phyloP scores from a whole-genome alignment of 2,797 vertebrate genomes.

The Oreochromis mossambicus region DNA sequence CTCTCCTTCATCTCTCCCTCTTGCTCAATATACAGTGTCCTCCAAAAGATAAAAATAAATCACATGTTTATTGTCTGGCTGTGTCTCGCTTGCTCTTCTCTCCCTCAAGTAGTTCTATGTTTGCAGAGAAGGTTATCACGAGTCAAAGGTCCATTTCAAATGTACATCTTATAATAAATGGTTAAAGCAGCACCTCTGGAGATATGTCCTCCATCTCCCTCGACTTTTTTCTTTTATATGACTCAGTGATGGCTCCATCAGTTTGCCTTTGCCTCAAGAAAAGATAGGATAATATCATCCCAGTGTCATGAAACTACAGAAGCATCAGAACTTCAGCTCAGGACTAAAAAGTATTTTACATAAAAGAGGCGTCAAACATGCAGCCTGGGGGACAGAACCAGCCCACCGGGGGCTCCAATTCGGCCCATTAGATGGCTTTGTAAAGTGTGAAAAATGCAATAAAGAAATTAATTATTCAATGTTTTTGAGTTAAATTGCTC shows the following conservation, averaged over 20 bases:
- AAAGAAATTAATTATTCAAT: neutral
- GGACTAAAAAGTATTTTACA: neutral
- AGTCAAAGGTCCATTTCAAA: slow-evolving; percentile 15
- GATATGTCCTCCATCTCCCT: neutral
- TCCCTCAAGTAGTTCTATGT: neutral
- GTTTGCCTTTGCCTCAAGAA: neutral
- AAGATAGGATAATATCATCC: neutral
- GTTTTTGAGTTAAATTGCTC: neutral
- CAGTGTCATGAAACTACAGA: neutral
- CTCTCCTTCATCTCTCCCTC: slow-evolving; percentile 34
- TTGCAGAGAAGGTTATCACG: slow-evolving; percentile 1
- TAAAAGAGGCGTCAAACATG: neutral
- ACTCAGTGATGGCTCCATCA: neutral
- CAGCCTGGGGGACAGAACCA: neutral
- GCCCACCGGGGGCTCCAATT: neutral
- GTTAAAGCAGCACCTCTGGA: neutral
- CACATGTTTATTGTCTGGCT: slow-evolving; percentile 59
- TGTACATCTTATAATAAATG: slow-evolving; percentile 14
- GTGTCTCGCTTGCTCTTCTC: neutral
- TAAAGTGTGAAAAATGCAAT: neutral
- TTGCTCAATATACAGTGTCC: slow-evolving; percentile 53
- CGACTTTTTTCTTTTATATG: neutral
- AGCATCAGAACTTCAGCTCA: neutral
- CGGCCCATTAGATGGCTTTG: neutral
- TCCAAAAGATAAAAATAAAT: slow-evolving; percentile 67